These are phyloP conservation scores for Castor canadensis DNA, from an alignment of 2,113 vertebrate species.

Conservation along the genomic window DNA sequence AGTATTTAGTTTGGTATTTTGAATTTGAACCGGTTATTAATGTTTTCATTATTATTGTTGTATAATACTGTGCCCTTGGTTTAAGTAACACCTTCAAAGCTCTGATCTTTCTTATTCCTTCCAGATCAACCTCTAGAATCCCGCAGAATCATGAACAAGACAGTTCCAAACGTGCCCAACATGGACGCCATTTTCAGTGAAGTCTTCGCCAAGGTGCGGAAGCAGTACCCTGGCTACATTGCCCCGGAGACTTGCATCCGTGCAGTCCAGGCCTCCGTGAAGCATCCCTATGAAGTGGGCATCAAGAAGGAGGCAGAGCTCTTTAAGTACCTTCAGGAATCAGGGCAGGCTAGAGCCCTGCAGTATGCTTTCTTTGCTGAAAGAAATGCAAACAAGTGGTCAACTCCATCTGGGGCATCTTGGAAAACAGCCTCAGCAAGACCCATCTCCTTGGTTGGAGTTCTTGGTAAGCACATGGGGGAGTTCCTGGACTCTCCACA, in stretches of 20 bases:
- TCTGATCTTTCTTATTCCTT: constrained; percentile 2
- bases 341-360: constrained; percentile 90
- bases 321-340: constrained; percentile 84
- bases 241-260: constrained; percentile 90
- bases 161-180: constrained; percentile 77
- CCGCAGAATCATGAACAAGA: constrained; percentile 84
- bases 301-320: constrained; percentile 86
- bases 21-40: neutral
- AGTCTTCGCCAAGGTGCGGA: constrained; percentile 80
- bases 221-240: constrained; percentile 84
- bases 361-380: constrained; percentile 94
- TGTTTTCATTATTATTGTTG: neutral
- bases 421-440: constrained; percentile 87
- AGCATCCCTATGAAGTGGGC: constrained; percentile 86
- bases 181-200: constrained; percentile 84
- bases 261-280: constrained; percentile 86
- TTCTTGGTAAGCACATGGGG: constrained; percentile 88
- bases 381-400: constrained; percentile 87
- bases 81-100: neutral
- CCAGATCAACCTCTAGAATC: constrained; percentile 84
- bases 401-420: constrained; percentile 84
- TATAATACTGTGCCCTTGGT: neutral
- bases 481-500: neutral
- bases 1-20: constrained; percentile 9
- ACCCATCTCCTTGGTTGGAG: constrained; percentile 85